Base-by-base conservation (phyloP, 1,140 invertebrate genomes). In the Cardiocondyla obscurior region DNA sequence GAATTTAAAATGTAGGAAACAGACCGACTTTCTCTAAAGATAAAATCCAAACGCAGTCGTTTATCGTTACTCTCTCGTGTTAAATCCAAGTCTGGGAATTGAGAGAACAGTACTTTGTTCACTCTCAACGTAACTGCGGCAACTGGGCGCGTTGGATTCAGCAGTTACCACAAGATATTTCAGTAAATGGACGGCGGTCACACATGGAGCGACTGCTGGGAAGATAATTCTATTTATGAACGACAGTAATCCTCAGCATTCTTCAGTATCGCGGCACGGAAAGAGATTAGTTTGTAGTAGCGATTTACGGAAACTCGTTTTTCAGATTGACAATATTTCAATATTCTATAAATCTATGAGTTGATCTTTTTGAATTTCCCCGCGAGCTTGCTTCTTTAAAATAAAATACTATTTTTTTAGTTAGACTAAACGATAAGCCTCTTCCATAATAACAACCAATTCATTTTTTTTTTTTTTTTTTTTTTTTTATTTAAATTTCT, bases 151-250 rank as follows among this genome's bases (percentile, higher is more conserved):
- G 8, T 6, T 42, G 55, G 51, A 33, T 73, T 16, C 74, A 53
- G n/a, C 58, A 28, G 73, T 44, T 36, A 77, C 60, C 60, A n/a
- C n/a, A n/a, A 69, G 74, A 69, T 79, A 79, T 79, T 79, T 79
- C 46, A 79, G 74, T 79, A 79, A 79, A 79, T 67, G 49, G 46
- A 49, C 60, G 62, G 49, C 25, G 74, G 74, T 39, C 39, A 53
- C 25, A 49, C 36, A 79, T 69, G 62, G 55, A 12, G 16, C 30
- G 16, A 16, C 46, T 67, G 62, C 60, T 28, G 46, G 46, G 28
- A 67, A 79, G 60, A 79, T 79, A 79, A 79, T 79, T 69, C 74
- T 79, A 79, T 79, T 79, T 79, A 79, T 79, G 74, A 53, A 67
- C 74, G 74, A 79, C 42, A 58, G 46, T 79, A 69, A 79, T 79